Evolutionary conservation across 2,797 vertebrate species (phyloP), one percentile per base, ranked within the genome.

Genomic region (Neopelma chrysocephalum): DNA sequence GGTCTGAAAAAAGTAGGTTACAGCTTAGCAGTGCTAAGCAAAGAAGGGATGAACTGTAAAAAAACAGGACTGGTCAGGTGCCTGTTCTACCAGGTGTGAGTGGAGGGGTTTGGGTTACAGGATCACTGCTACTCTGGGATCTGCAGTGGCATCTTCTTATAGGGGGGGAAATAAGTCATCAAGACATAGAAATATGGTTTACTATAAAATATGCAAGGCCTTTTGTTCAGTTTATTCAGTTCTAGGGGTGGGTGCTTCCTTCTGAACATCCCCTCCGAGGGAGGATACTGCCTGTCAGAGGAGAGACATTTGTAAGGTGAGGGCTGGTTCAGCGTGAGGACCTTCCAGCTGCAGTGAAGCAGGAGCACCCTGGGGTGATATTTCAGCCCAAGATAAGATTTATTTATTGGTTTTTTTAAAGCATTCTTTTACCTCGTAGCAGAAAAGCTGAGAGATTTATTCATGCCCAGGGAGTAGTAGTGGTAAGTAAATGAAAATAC

Each of bases 361-460:
- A 34, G 10, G 31, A 60, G 50, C n/a, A 61, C 34, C 70, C 54
- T 71, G 45, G 36, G 80, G 23, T 78, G 60, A 65, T 53, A 65
- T 72, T 86, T 57, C 81, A 69, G 54, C 65, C 51, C 62, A 43
- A 58, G 38, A 81, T 22, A 73, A 56, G 68, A 26, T 79, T 72
- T 64, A 6, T 87, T 65, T 61, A 36, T 45, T 69, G 29, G n/a
- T n/a, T 54, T 73, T 83, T 71, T 43, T 10, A 43, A 93, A 70
- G 38, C 14, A 65, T 65, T 47, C 42, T 76, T 92, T 65, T 68
- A 58, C n/a, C 27, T 82, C 2, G 0, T 60, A 53, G 76, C 65
- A 82, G 62, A 87, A 78, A 93, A 84, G 34, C 73, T 34, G 38
- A 61, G 71, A 82, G 61, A 82, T 90, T 82, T 90, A 82, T 89